A percentile compares a stretch with the other conserved stretches of the same genome.
Conservation (phyloP, 2,797 vertebrate genomes). For the Tadarida brasiliensis region DNA sequence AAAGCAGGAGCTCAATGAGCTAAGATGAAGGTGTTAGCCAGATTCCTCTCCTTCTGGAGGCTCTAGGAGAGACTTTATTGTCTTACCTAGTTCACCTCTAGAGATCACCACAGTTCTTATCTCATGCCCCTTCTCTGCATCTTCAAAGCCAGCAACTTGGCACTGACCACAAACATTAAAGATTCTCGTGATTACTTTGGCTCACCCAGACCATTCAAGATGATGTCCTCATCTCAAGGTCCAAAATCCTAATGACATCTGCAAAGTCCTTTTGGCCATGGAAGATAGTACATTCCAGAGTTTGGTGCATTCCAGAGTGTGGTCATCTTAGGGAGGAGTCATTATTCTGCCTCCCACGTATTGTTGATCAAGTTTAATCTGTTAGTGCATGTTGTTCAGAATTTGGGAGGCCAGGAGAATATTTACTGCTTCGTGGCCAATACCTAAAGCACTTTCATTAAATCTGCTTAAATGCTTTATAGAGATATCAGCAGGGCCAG, state of each 20-base stretch:
- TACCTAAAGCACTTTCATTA: constrained; percentile 61
- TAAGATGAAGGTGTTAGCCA: background rate
- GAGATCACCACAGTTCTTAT: background rate
- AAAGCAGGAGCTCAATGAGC: background rate
- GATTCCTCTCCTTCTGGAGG: background rate
- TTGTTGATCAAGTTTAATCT: background rate
- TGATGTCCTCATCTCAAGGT: background rate
- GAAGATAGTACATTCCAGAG: background rate
- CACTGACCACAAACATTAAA: background rate
- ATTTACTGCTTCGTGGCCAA: background rate
- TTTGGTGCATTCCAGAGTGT: rapidly evolving
- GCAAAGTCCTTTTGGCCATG: background rate
- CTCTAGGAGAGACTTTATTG: background rate
- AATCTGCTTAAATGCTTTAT: constrained; percentile 49
- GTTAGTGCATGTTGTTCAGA: background rate
- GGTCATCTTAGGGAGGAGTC: background rate
- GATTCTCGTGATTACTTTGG: background rate
- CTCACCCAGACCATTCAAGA: background rate
- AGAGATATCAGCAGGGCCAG: constrained; percentile 56
- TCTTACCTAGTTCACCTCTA: background rate
- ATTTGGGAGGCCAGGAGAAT: background rate
- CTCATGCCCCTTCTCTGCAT: background rate
- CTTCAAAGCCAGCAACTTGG: background rate
- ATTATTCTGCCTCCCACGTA: background rate
- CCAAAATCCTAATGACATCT: background rate